Evolutionary conservation across 1,140 invertebrate genomes (phyloP), one percentile per base, ranked within the genome.

Genomic region (Pogonognathellus flavescens): DNA sequence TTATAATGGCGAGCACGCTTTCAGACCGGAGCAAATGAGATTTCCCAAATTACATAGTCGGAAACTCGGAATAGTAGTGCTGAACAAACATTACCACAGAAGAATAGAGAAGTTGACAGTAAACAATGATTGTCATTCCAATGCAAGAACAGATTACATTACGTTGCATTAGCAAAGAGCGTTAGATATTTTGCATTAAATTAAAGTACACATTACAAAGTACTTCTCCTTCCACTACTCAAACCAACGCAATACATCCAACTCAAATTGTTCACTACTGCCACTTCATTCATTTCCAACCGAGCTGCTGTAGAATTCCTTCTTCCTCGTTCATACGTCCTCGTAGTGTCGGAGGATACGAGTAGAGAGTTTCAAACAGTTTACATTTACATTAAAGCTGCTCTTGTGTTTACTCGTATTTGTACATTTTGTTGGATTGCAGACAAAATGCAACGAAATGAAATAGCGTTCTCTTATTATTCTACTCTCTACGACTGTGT

Each of bases 181-280:
- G 25, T 50, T 18, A 76, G 41, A 49, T 76, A 76, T 41, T 76
- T 76, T 76, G 70, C 70, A 76, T 76, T 49, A 50, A 76, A 76
- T 76, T 76, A 49, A 76, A 76, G 14, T 49, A 50, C 41, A 76
- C 31, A n/a, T 41, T 3, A 41, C 31, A 41, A 41, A 41, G 31
- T 41, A 41, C 31, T 41, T 41, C 31, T 1, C 1, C 31, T 41
- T 41, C 31, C 6, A 41, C 6, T 41, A 41, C 31, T 41, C 31
- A 41, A 41, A 41, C 11, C 25, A 66, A 66, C 62, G 62, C 62
- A 66, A 31, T 60, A 10, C 10, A 25, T 10, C 7, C 20, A 14
- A 10, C 22, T 70, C 66, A 66, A 25, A 16, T 72, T 31, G 41
- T 76, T 76, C 31, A 6, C 70, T 10, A 76, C 31, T 49, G 0